phyloP scores from a whole-genome alignment of 2,113 vertebrate genomes.

The Clarias batrachus region DNA sequence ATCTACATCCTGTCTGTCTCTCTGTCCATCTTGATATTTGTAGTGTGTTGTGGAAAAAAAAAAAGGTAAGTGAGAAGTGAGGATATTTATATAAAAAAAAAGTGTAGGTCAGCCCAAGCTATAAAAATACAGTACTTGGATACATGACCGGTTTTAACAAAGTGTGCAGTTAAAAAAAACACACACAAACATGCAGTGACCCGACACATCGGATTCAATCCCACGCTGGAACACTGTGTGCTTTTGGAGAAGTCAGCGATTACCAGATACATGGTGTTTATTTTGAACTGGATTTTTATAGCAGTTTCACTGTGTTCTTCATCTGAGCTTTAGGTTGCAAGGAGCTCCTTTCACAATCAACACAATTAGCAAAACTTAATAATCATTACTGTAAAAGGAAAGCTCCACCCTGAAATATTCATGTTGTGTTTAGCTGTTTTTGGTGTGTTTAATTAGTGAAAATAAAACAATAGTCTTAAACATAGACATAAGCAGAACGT shows the following conservation, averaged over 20 bases:
- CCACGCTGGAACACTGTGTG: not conserved
- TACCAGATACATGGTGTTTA: not conserved
- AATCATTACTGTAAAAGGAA: not conserved
- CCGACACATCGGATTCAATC: not conserved
- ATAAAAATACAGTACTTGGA: not conserved
- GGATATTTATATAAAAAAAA: not conserved
- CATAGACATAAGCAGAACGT: too few species aligned
- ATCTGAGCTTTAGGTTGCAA: not conserved
- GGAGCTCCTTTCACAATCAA: not conserved
- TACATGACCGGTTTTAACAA: not conserved
- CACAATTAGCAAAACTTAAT: not conserved
- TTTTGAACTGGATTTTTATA: not conserved
- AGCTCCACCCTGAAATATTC: not conserved
- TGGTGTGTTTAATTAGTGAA: not conserved
- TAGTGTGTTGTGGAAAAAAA: conserved; percentile 26
- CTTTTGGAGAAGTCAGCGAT: not conserved
- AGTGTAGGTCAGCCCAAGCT: not conserved
- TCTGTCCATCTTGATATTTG: not conserved
- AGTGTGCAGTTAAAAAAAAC: not conserved
- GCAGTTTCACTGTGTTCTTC: not conserved
- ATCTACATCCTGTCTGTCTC: not conserved
- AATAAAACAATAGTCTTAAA: too few species aligned
- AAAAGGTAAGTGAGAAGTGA: conserved; percentile 22
- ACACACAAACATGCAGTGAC: not conserved
- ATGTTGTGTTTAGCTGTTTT: not conserved